Evolutionary conservation across 37 sponge, comb jelly and placozoan species (phyloP).

Genomic region (Mnemiopsis leidyi): DNA sequence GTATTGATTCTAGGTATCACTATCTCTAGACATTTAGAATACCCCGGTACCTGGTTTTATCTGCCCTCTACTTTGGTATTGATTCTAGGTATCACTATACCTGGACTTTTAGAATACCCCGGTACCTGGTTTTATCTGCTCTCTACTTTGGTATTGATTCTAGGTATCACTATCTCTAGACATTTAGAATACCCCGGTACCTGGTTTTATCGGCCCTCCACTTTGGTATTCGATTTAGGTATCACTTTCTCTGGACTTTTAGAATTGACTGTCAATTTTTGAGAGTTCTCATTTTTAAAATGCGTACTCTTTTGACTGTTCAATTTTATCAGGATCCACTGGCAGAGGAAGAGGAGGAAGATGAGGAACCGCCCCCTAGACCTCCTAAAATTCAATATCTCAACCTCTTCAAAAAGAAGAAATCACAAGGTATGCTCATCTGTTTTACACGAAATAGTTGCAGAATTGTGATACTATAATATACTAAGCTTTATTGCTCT

Average conservation of each 20-base stretch:
- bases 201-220: background rate
- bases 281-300: too few species aligned
- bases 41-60: background rate
- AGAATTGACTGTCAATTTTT: too few species aligned
- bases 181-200: background rate
- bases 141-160: background rate
- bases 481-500: too few species aligned
- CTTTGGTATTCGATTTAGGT: background rate
- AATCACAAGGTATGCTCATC: conserved; percentile 20
- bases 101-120: background rate
- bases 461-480: too few species aligned
- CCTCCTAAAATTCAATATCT: background rate
- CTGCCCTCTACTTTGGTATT: background rate
- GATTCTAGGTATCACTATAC: background rate
- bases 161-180: background rate
- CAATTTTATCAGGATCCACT: background rate
- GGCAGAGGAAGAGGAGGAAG: background rate
- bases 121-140: background rate
- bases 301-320: too few species aligned
- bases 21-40: background rate
- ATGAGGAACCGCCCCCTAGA: background rate
- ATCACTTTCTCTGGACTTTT: background rate
- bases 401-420: conserved; percentile 13
- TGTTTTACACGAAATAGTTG: too few species aligned
- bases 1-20: background rate